Percentiles rank a stretch among this genome's conserved stretches.
phyloP scores from a whole-genome alignment of 2,797 vertebrate species.

The Semaprochilodus insignis region DNA sequence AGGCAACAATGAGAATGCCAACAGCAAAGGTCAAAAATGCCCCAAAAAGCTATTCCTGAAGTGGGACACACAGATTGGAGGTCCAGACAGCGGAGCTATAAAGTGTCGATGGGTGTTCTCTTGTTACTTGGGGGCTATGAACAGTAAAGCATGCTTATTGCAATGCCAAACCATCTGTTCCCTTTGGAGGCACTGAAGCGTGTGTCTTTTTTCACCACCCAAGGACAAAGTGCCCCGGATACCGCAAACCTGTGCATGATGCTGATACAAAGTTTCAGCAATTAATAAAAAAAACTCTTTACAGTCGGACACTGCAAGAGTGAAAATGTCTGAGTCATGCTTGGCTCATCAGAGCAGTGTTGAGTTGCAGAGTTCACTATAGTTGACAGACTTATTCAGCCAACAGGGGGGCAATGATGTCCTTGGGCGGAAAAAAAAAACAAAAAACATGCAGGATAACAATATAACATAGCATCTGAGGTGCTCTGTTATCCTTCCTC shows the following conservation, averaged over 20 bases:
- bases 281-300: conserved; percentile 6
- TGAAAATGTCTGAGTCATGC: conserved; percentile 21
- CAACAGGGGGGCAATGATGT: neutral
- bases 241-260: conserved; percentile 43
- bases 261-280: conserved; percentile 28
- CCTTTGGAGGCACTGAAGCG: conserved; percentile 57
- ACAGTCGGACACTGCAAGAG: neutral
- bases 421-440: neutral
- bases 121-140: conserved; percentile 60
- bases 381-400: neutral
- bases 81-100: conserved; percentile 55
- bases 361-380: neutral
- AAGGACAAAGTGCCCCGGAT: conserved; percentile 60
- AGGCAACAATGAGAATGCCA: conserved; percentile 28
- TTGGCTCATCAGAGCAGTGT: conserved; percentile 20
- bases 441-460: neutral
- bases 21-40: conserved; percentile 49
- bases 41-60: conserved; percentile 48
- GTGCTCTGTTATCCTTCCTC: neutral
- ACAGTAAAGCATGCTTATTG: conserved; percentile 58
- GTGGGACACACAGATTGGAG: conserved; percentile 57
- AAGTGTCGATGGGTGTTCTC: conserved; percentile 58
- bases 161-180: conserved; percentile 66
- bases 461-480: neutral
- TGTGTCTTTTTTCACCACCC: conserved; percentile 51